Evolutionary conservation across 2,888 invertebrate genomes (phyloP).

Genomic region (Thymelicus sylvestris): DNA sequence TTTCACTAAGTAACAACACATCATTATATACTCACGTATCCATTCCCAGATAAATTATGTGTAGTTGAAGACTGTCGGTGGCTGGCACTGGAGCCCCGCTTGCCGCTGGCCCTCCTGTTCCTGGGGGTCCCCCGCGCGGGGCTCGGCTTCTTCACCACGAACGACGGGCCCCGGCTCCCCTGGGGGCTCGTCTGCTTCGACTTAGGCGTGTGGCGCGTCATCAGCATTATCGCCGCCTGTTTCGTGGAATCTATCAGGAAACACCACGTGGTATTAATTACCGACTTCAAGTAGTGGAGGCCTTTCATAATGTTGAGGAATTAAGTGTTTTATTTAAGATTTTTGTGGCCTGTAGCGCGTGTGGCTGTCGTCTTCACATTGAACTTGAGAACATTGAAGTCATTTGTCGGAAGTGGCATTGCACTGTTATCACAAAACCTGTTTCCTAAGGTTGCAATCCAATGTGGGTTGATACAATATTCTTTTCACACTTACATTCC

Average conservation of each 20-base stretch:
- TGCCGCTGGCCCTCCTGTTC: conserved; percentile 1
- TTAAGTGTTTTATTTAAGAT: too few relatives aligned
- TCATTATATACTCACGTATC: background rate
- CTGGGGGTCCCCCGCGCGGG: conserved; percentile 24
- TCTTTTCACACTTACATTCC: too few relatives aligned
- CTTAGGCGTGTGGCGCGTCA: conserved; percentile 71
- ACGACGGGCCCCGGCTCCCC: conserved; percentile 14
- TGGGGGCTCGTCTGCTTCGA: conserved; percentile 39
- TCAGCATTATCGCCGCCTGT: conserved; percentile 74
- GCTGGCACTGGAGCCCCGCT: background rate
- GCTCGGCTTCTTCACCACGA: conserved; percentile 34
- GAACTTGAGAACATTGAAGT: background rate
- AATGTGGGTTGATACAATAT: background rate
- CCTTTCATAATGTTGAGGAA: conserved; percentile 5
- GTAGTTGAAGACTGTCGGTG: background rate
- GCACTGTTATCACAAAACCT: conserved; percentile 3
- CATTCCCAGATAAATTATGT: background rate
- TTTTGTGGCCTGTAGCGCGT: conserved; percentile 10
- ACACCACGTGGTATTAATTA: conserved; percentile 27
- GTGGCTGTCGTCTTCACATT: conserved; percentile 14
- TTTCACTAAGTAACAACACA: too few relatives aligned
- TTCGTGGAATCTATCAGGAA: conserved; percentile 70
- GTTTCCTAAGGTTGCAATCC: background rate
- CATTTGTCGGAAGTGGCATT: background rate
- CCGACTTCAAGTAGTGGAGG: conserved; percentile 7